A percentile compares a stretch with the other conserved stretches of the same genome.
Conservation (phyloP, 2,888 invertebrate species). For the Unio pictorum region DNA sequence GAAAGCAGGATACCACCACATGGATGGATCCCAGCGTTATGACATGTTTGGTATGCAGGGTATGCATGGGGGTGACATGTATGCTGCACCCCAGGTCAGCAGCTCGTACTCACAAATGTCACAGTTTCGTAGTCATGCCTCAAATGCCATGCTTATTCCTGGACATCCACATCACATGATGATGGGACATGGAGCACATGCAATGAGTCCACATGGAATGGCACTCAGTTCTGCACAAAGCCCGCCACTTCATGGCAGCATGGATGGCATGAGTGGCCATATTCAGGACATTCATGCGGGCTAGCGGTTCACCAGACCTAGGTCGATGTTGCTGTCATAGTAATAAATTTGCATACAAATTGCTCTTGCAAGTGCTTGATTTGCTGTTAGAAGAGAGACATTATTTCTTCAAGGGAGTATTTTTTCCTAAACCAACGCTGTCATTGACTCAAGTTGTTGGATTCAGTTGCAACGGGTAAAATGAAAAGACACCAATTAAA, state of each 20-base stretch:
- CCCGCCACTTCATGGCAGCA: slow-evolving; percentile 70
- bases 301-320: slow-evolving; percentile 18
- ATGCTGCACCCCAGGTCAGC: slow-evolving; percentile 65
- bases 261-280: slow-evolving; percentile 68
- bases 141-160: slow-evolving; percentile 73
- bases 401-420: no score
- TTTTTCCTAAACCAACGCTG: no score
- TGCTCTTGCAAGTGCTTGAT: no score
- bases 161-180: slow-evolving; percentile 74
- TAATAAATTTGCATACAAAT: no score
- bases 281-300: slow-evolving; percentile 71
- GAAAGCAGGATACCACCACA: slow-evolving; percentile 65
- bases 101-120: slow-evolving; percentile 72
- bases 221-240: slow-evolving; percentile 70
- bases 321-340: no score
- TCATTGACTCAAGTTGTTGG: no score
- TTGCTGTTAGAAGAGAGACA: no score
- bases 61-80: slow-evolving; percentile 68
- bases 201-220: slow-evolving; percentile 71
- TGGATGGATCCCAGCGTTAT: slow-evolving; percentile 60
- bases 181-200: slow-evolving; percentile 71
- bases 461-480: no score
- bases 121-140: slow-evolving; percentile 72
- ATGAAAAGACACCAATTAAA: no score
- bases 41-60: slow-evolving; percentile 59